Base-by-base conservation (phyloP, 2,888 invertebrate genomes). In the Galerucella calmariensis region DNA sequence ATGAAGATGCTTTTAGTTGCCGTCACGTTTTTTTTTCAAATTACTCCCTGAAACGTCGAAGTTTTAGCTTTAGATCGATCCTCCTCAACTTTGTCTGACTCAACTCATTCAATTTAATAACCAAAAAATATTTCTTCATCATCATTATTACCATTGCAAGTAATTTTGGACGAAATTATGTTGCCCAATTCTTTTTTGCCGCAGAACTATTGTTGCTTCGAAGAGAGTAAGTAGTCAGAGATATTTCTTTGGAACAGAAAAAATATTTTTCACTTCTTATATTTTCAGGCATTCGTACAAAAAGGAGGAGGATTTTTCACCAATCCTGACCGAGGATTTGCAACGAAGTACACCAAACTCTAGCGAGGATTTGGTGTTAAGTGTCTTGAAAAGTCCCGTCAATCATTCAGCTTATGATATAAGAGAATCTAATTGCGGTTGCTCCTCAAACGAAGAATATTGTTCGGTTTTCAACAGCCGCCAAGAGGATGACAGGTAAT, bases 311-410 rank as follows among this genome's bases (percentile, higher is more conserved):
- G 77, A 77, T 63, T 79, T 74, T 61, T 69, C 66, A 5, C 74
- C 75, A 5, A 72, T 75, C 48, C 35, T 75, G 56, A 20, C 72
- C 20, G 79, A 79, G n/a, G 75, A 73, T 67, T 69, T 68, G 8
- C 69, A 61, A 41, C 62, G 68, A 20, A 35, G 72, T 14, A 77
- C 74, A 48, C 76, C 78, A 8, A 66, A 75, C 59, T 74, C 68
- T 71, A 58, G 79, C 5, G 90, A 90, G 80, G 91, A 91, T 84
- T 85, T 91, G 78, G 90, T 91, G 63, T 87, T 91, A 75, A 91
- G 91, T 80, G 91, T 91, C 56, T 88, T 91, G 73, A 91, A 91
- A 82, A 89, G 90, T 73, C 91, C 91, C 11, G 86, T 91, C 74
- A 88, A 88, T 80, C 88, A 88, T 84, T 85, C 88, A 79, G 85